Evolutionary conservation across 2,888 invertebrate genomes (phyloP), one percentile per base, ranked within the genome.

Genomic region (Eumacrocentrus americanus): DNA sequence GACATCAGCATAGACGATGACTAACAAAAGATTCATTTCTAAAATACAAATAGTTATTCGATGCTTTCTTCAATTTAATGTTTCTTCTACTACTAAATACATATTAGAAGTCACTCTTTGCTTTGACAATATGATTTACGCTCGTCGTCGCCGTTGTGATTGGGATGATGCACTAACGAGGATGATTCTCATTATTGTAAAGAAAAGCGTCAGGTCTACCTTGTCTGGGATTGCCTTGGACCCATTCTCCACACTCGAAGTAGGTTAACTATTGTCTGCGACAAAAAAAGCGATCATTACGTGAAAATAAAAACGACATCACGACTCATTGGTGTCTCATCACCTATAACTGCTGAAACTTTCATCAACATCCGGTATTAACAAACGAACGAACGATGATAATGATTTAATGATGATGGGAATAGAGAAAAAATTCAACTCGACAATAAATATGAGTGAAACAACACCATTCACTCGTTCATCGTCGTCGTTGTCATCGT

Each of bases 241-340:
- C 48, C 18, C 48, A 53, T 38, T 47, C 18, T 37, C 20, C 38
- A 53, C 25, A 53, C 38, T 47, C 29, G 18, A 53, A 48, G 25
- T 54, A 46, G 59, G 47, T 47, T 54, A 29, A 54, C 59, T 53
- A 59, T 59, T 59, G 59, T 59, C 53, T 53, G 25, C 35, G 14
- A 47, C 16, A 14, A 54, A 25, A 35, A 37, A 16, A 46, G 18
- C 18, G 18, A 35, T 50, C 18, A 35, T 50, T 48, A 48, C 7
- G 25, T 14, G 25, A 48, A 48, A 44, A 20, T 44, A 20, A 44
- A n/a, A 16, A 44, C 16, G 44, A 20, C 44, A n/a, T 44, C 44
- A 20, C n/a, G 6, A 5, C 22, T 44, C 16, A 16, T 44, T 20
- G 44, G 20, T 44, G 18, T 44, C 22, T 44, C 38, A 38, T 38